These are phyloP conservation scores for Murina feae DNA, from an alignment of 2,113 vertebrate genomes.

Conservation along the genomic window DNA sequence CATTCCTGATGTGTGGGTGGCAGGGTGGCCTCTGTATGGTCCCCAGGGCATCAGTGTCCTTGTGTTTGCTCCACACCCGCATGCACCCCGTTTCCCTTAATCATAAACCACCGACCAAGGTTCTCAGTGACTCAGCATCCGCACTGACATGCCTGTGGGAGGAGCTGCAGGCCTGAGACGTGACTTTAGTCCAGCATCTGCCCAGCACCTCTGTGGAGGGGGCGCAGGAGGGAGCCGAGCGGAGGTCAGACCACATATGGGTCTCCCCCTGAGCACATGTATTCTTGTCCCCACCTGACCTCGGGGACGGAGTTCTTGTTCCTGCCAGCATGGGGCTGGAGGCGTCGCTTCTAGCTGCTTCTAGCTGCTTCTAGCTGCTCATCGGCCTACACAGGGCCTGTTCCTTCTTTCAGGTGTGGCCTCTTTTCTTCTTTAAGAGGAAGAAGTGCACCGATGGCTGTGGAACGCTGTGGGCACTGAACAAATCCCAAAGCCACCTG, in stretches of 20 bases:
- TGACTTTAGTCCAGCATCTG: accelerated
- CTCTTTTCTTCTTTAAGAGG: neutral
- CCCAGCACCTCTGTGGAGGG: neutral
- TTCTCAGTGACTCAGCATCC: neutral
- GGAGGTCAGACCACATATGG: accelerated
- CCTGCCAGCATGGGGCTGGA: neutral
- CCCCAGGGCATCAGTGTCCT: neutral
- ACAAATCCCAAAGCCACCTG: neutral
- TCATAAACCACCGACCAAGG: neutral
- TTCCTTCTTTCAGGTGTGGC: neutral
- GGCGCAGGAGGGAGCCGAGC: neutral
- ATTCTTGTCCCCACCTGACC: too few species aligned
- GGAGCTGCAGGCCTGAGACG: accelerated
- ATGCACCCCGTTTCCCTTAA: neutral
- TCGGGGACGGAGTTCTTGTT: accelerated
- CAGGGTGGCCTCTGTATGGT: neutral
- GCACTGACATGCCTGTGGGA: accelerated
- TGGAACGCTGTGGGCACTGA: too few species aligned
- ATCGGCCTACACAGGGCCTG: neutral
- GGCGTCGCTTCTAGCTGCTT: neutral
- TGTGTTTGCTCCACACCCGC: accelerated
- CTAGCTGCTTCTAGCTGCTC: neutral
- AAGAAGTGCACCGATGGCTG: neutral
- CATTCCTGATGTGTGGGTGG: neutral
- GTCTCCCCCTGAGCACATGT: neutral